These are phyloP conservation scores for Melanotus villosus DNA, from an alignment of 2,888 invertebrate genomes.

Conservation along the genomic window DNA sequence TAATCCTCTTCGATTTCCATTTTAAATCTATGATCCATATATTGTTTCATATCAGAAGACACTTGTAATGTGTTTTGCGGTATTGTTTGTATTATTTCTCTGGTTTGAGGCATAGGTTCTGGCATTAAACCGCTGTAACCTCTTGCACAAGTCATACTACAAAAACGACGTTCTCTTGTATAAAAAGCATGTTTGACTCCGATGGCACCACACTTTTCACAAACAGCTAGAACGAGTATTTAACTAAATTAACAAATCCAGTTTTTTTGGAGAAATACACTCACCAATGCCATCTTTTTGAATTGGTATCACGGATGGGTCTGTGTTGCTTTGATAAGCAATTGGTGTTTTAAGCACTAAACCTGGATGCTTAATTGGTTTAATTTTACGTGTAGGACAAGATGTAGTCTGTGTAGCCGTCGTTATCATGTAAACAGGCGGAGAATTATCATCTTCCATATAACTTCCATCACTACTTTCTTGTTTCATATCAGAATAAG, in stretches of 20 bases:
- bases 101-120: conserved; percentile 63
- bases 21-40: conserved; percentile 65
- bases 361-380: conserved; percentile 81
- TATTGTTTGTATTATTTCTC: conserved; percentile 53
- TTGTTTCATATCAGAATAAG: conserved; percentile 65
- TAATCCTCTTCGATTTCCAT: conserved; percentile 65
- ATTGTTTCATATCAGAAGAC: conserved; percentile 55
- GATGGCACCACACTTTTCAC: conserved; percentile 87
- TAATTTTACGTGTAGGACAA: conserved; percentile 75
- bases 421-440: conserved; percentile 69
- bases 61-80: conserved; percentile 51
- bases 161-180: conserved; percentile 85
- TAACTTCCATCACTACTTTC: conserved; percentile 68
- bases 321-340: conserved; percentile 84
- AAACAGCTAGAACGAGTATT: conserved; percentile 79
- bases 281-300: conserved; percentile 92
- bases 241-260: too few species aligned
- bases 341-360: conserved; percentile 83
- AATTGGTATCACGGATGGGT: conserved; percentile 89
- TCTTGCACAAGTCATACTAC: conserved; percentile 85
- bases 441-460: conserved; percentile 68
- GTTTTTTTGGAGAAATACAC: too few species aligned
- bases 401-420: conserved; percentile 73
- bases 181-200: conserved; percentile 91
- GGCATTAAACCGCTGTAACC: conserved; percentile 68